These are phyloP conservation scores for Nymphalis urticae DNA, from an alignment of 2,888 invertebrate genomes.

Conservation along the genomic window DNA sequence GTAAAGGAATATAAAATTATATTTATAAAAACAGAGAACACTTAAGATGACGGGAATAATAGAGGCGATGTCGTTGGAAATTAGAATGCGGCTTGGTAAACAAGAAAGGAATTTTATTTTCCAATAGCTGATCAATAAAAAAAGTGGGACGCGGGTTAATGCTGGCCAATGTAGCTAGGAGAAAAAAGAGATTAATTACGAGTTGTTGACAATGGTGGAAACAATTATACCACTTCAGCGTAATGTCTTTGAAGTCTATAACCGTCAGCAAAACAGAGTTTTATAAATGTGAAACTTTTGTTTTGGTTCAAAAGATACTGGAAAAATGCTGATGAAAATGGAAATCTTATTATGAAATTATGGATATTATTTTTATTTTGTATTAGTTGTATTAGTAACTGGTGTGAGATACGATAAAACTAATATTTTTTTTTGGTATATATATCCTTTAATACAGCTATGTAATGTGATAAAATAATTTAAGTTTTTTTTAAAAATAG, in stretches of 20 bases:
- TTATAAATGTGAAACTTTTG: too few relatives aligned
- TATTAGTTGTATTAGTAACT: too few relatives aligned
- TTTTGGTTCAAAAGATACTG: too few relatives aligned
- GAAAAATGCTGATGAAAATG: too few relatives aligned
- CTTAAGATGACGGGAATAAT: conserved; percentile 54
- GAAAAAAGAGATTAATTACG: conserved; percentile 65
- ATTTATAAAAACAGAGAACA: conserved; percentile 29
- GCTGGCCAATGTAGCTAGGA: conserved; percentile 56
- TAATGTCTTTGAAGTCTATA: conserved; percentile 19
- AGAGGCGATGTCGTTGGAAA: conserved; percentile 57
- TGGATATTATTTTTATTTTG: too few relatives aligned
- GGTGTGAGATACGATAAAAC: too few relatives aligned
- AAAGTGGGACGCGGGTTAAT: conserved; percentile 68
- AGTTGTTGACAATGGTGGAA: conserved; percentile 22
- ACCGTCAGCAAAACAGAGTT: neutral
- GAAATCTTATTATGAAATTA: too few relatives aligned
- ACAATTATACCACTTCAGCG: conserved; percentile 19
- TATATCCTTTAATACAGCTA: too few relatives aligned
- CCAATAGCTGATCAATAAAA: conserved; percentile 62
- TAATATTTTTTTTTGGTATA: too few relatives aligned
- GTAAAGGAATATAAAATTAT: conserved; percentile 21
- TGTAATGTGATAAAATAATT: too few relatives aligned
- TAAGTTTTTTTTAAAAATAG: too few relatives aligned
- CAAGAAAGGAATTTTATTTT: conserved; percentile 49
- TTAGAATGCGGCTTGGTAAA: conserved; percentile 63